These are phyloP conservation scores for Anastatus disparis DNA, from an alignment of 1,140 invertebrate genomes.

Conservation along the genomic window DNA sequence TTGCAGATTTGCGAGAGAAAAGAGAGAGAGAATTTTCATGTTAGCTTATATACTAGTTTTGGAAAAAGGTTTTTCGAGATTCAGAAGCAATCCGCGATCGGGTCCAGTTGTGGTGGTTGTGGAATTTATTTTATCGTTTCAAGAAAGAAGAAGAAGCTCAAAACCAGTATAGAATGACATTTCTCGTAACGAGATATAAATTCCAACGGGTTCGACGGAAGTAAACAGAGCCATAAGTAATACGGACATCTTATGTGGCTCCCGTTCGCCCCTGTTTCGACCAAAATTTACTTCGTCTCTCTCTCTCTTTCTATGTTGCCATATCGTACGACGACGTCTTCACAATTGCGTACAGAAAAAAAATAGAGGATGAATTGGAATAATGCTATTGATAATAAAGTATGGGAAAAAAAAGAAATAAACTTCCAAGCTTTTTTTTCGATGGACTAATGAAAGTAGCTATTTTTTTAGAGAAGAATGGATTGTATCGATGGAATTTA, in stretches of 20 bases:
- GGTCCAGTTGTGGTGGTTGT: slow-evolving; percentile 54
- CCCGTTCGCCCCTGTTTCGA: not conserved
- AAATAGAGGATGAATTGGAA: slow-evolving; percentile 1
- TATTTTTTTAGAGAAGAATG: too few species aligned
- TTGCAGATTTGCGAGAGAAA: slow-evolving; percentile 23
- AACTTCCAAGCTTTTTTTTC: not conserved
- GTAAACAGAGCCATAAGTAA: slow-evolving; percentile 65
- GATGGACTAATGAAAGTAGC: too few species aligned
- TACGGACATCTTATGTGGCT: slow-evolving; percentile 49
- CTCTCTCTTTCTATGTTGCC: too few species aligned
- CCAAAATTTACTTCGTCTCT: not conserved
- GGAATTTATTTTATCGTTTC: slow-evolving; percentile 62
- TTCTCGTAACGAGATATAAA: slow-evolving; percentile 64
- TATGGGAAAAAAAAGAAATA: not conserved
- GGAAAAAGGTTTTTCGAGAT: slow-evolving; percentile 39
- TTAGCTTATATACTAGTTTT: not conserved
- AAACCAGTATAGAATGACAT: slow-evolving; percentile 58
- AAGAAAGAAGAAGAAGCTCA: too few species aligned
- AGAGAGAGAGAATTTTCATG: not conserved
- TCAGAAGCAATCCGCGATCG: slow-evolving; percentile 53
- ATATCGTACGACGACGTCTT: too few species aligned
- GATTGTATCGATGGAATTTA: too few species aligned
- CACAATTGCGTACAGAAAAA: too few species aligned
- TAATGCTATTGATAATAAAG: not conserved
- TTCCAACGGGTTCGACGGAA: slow-evolving; percentile 52